These are phyloP conservation scores for Sylvia atricapilla DNA, from an alignment of 2,113 vertebrate species.

Conservation along the genomic window DNA sequence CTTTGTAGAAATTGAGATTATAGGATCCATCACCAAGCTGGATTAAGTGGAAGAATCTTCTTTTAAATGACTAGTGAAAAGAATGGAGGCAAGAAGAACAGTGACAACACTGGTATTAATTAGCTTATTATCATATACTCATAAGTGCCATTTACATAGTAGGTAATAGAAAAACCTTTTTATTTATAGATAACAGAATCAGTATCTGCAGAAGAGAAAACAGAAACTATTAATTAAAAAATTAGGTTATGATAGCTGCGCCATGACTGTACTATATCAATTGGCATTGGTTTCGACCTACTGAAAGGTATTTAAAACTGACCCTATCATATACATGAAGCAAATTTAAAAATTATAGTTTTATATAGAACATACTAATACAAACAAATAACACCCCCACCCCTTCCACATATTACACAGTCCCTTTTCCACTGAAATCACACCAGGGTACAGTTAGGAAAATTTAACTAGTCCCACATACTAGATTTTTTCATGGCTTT, in stretches of 20 bases:
- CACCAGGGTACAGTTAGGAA: not conserved
- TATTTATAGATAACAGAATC: not conserved
- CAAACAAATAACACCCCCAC: not conserved
- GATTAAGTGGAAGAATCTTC: slow-evolving; percentile 95
- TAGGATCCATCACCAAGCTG: slow-evolving; percentile 97
- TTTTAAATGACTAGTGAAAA: slow-evolving; percentile 91
- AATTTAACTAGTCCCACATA: not conserved
- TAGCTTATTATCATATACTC: not conserved
- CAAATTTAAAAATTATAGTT: not conserved
- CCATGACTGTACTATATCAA: not conserved
- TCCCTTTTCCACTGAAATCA: not conserved
- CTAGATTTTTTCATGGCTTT: not conserved
- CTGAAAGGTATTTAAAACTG: not conserved
- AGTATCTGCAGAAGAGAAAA: not conserved
- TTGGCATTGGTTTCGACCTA: not conserved
- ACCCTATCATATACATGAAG: not conserved
- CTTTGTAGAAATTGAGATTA: slow-evolving; percentile 99
- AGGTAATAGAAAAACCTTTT: not conserved
- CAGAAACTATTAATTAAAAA: not conserved
- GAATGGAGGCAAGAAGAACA: not conserved
- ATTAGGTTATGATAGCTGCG: not conserved
- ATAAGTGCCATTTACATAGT: not conserved
- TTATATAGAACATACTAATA: not conserved
- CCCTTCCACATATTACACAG: not conserved
- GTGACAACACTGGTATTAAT: not conserved